A percentile compares a stretch with the other conserved stretches of the same genome.
Evolutionary conservation across 2,888 invertebrate species (phyloP).

Genomic region (Alloplasta piceator): DNA sequence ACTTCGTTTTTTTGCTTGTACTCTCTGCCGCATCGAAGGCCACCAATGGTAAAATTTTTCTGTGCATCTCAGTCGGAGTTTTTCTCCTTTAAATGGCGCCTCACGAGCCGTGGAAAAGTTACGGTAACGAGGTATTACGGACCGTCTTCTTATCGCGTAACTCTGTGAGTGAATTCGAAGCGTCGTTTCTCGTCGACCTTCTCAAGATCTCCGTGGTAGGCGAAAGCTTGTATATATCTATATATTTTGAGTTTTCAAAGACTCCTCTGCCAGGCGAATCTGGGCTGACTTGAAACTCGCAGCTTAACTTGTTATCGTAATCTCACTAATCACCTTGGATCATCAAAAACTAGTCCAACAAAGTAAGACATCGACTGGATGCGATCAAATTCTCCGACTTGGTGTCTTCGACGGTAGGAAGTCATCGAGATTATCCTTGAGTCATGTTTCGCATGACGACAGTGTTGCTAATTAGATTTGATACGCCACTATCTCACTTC

Average conservation of each 20-base stretch:
- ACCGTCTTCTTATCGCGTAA: constrained; percentile 1
- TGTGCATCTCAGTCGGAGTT: constrained; percentile 1
- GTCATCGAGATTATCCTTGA: too few relatives aligned
- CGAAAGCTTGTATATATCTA: not conserved
- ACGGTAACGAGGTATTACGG: constrained; percentile 49
- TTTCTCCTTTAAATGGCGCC: constrained; percentile 10
- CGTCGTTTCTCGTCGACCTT: not conserved
- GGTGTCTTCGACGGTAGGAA: not conserved
- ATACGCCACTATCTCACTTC: too few relatives aligned
- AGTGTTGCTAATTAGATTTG: too few relatives aligned
- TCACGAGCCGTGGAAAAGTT: constrained; percentile 20
- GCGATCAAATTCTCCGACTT: not conserved
- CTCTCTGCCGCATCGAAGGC: constrained; percentile 17
- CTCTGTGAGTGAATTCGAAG: not conserved
- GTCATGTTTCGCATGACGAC: too few relatives aligned
- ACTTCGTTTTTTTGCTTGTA: not conserved
- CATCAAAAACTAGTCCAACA: not conserved
- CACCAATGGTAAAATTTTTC: constrained; percentile 13
- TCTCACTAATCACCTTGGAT: not conserved
- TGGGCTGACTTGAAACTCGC: not conserved
- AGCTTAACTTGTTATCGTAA: not conserved
- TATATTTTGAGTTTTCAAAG: constrained; percentile 33
- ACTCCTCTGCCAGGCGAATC: not conserved
- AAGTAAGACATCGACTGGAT: not conserved
- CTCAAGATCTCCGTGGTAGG: too few relatives aligned